phyloP scores from a whole-genome alignment of 2,113 vertebrate genomes.

The Lota lota region DNA sequence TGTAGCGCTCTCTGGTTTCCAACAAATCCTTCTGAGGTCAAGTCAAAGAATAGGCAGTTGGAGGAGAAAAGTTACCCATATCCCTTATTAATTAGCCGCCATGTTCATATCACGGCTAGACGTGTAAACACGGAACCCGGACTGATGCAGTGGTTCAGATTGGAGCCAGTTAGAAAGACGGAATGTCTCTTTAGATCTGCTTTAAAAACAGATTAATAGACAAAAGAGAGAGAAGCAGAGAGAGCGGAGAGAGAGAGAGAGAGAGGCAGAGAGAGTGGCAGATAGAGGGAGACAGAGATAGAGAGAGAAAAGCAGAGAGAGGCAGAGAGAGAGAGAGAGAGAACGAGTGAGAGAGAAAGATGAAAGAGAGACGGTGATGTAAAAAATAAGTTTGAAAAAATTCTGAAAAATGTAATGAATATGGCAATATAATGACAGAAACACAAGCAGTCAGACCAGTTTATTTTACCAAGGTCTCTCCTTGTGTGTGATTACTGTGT shows the following conservation, averaged over 20 bases:
- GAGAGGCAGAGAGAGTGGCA: no score
- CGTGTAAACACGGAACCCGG: slow-evolving; percentile 47
- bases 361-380: background rate
- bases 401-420: background rate
- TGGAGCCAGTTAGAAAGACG: slow-evolving; percentile 27
- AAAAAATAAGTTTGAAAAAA: background rate
- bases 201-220: no score
- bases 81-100: background rate
- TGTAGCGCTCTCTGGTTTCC: slow-evolving; percentile 11
- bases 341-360: background rate
- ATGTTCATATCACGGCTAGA: slow-evolving; percentile 57
- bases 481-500: background rate
- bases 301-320: slow-evolving; percentile 9
- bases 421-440: background rate
- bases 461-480: background rate
- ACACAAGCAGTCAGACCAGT: background rate
- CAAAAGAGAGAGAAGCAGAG: background rate
- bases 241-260: background rate
- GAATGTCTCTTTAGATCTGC: background rate
- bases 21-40: background rate
- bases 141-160: slow-evolving; percentile 32
- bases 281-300: background rate
- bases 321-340: background rate
- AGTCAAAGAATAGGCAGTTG: slow-evolving; percentile 23
- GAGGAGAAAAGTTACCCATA: slow-evolving; percentile 31